Evolutionary conservation across 2,888 invertebrate genomes (phyloP).

Genomic region (Magallana nippona): DNA sequence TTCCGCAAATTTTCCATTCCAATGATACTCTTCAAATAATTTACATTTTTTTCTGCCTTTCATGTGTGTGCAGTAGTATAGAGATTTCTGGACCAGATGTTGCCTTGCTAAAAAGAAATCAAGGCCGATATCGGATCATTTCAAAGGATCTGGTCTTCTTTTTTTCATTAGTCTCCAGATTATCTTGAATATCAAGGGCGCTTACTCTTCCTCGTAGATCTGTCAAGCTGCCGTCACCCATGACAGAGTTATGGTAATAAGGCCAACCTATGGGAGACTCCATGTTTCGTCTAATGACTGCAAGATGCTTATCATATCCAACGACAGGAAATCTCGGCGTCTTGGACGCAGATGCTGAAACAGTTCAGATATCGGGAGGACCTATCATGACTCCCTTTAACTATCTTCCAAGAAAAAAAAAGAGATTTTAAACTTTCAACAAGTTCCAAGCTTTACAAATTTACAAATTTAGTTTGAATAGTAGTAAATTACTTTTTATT

Average conservation of each 20-base stretch:
- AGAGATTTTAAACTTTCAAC: too few species aligned
- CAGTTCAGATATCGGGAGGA: not conserved
- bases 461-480: too few species aligned
- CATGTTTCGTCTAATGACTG: slow-evolving; percentile 13
- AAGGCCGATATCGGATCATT: not conserved
- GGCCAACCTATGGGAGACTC: slow-evolving; percentile 16
- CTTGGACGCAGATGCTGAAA: slow-evolving; percentile 6
- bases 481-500: too few species aligned
- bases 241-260: slow-evolving; percentile 32
- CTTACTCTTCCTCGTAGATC: slow-evolving; percentile 50
- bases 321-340: not conserved
- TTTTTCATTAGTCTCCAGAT: slow-evolving; percentile 30
- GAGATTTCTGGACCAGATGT: not conserved
- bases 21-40: too few species aligned
- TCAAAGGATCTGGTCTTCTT: not conserved
- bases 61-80: too few species aligned
- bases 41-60: too few species aligned
- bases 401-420: too few species aligned
- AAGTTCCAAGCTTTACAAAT: too few species aligned
- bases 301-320: slow-evolving; percentile 28
- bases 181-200: slow-evolving; percentile 46
- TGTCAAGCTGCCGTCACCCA: slow-evolving; percentile 46
- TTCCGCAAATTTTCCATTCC: too few species aligned
- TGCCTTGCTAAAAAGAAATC: not conserved
- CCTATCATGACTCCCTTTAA: too few species aligned